phyloP scores from a whole-genome alignment of 2,113 vertebrate species.

The Mus pahari region DNA sequence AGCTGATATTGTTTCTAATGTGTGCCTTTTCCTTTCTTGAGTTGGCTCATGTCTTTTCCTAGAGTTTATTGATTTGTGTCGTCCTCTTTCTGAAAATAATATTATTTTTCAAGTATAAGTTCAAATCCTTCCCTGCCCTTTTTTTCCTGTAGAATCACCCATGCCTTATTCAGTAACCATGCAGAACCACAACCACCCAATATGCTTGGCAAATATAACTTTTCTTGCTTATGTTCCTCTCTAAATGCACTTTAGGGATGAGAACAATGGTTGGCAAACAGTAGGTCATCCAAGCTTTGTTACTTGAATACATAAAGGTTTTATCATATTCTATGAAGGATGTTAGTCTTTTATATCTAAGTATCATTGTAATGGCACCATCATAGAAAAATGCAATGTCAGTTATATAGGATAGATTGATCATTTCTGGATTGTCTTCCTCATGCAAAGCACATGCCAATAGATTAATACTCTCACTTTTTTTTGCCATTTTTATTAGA shows the following conservation, averaged over 20 bases:
- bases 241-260: background rate
- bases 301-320: background rate
- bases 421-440: background rate
- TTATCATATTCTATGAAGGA: slow-evolving; percentile 17
- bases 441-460: background rate
- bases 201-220: background rate
- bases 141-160: background rate
- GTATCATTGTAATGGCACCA: background rate
- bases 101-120: slow-evolving; percentile 1
- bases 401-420: background rate
- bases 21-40: background rate
- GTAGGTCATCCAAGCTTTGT: background rate
- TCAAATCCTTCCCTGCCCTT: background rate
- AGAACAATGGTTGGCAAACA: background rate
- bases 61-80: background rate
- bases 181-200: no score
- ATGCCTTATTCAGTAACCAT: background rate
- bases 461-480: background rate
- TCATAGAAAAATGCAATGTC: background rate
- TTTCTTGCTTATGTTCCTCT: background rate
- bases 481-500: background rate
- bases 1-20: background rate
- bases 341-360: background rate
- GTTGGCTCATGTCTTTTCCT: background rate
- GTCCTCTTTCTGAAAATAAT: background rate